A percentile compares a stretch with the other conserved stretches of the same genome.
Evolutionary conservation across 2,888 invertebrate species (phyloP).

Genomic region (Dicycla oo): DNA sequence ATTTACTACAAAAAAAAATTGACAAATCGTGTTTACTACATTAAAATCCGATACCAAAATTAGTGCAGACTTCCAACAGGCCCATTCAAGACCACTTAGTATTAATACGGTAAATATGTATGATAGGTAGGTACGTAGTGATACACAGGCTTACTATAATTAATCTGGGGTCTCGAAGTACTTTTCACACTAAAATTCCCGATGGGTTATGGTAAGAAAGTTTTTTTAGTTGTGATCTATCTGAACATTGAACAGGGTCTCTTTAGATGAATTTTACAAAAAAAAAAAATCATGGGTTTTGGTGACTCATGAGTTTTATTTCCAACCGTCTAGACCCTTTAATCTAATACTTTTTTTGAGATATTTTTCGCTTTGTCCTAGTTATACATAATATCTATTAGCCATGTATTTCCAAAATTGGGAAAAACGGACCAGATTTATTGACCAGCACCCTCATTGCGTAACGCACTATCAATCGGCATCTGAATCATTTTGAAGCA

Average conservation of each 20-base stretch:
- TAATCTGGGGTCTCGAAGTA: constrained; percentile 1
- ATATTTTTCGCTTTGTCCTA: neutral
- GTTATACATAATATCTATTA: neutral
- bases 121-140: neutral
- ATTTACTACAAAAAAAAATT: neutral
- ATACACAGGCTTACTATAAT: constrained; percentile 11
- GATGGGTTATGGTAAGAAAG: neutral
- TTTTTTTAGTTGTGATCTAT: neutral
- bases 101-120: constrained; percentile 27
- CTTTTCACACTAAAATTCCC: constrained; percentile 1
- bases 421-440: constrained; percentile 7
- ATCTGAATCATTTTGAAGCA: too few relatives aligned
- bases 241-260: constrained; percentile 4
- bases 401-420: constrained; percentile 16
- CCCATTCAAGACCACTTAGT: constrained; percentile 27
- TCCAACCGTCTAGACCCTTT: neutral
- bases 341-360: constrained; percentile 9
- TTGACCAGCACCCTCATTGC: too few relatives aligned
- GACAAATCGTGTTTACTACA: constrained; percentile 15
- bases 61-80: constrained; percentile 4
- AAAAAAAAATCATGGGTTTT: constrained; percentile 13
- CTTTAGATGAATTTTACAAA: neutral
- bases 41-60: constrained; percentile 37
- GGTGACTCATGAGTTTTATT: constrained; percentile 3
- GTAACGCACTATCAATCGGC: too few relatives aligned